Evolutionary conservation across 2,888 invertebrate species (phyloP).

Genomic region (Leptinotarsa peninsularis): DNA sequence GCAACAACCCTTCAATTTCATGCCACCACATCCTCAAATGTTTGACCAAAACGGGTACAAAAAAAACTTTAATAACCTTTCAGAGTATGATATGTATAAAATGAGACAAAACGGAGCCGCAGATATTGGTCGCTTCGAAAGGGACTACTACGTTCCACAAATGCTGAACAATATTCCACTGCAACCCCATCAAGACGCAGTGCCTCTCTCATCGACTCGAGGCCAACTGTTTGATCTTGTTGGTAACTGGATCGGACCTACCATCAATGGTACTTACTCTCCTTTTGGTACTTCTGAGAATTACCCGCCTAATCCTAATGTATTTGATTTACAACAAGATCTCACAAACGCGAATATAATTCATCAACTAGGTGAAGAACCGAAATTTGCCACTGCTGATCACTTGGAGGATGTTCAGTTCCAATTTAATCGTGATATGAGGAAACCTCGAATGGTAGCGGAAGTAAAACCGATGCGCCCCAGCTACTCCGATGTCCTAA

Average conservation of each 20-base stretch:
- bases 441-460: conserved; percentile 80
- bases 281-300: conserved; percentile 77
- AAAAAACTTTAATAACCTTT: conserved; percentile 45
- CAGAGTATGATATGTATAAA: conserved; percentile 54
- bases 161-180: conserved; percentile 45
- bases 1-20: conserved; percentile 49
- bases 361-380: conserved; percentile 55
- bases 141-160: conserved; percentile 39
- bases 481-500: conserved; percentile 85
- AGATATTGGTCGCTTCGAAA: conserved; percentile 51
- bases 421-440: conserved; percentile 68
- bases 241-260: conserved; percentile 77
- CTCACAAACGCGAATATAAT: conserved; percentile 49
- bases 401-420: conserved; percentile 61
- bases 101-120: conserved; percentile 51
- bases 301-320: conserved; percentile 65
- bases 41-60: conserved; percentile 50
- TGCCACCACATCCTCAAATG: conserved; percentile 50
- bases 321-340: conserved; percentile 60
- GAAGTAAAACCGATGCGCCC: conserved; percentile 90
- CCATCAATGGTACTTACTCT: conserved; percentile 79
- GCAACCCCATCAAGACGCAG: conserved; percentile 45
- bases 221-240: conserved; percentile 75
- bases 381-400: conserved; percentile 56
- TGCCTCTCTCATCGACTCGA: conserved; percentile 45